Evolutionary conservation across 37 sponge, comb jelly and placozoan genomes (phyloP), one percentile per base, ranked within the genome.

Genomic region (Dysidea cf. avara): DNA sequence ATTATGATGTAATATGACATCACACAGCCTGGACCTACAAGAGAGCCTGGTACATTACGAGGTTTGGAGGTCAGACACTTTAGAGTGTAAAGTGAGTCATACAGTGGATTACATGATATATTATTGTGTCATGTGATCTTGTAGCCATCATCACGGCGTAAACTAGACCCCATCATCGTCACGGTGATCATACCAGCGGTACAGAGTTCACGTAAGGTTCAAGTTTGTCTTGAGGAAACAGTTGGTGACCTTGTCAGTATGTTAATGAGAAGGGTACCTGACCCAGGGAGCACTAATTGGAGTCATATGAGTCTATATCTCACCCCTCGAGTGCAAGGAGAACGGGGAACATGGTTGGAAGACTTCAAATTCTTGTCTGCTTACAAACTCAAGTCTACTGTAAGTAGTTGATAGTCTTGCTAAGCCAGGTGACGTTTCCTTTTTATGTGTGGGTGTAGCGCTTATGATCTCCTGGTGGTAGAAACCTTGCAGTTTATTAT

Each of bases 301-400:
- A 53, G 48, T 5, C 85, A 94, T 81, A 87, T 86, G 78, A 66
- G 79, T 0, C 79, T 94, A 39, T 82, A 75, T 48, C 82, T 89
- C 17, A 53, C 57, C 16, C 70, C 89, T 0, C 49, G 75, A n/a
- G 76, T 80, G 2, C 28, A 25, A 17, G 53, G 51, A 22, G 56
- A 40, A 2, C 56, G 36, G 4, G 90, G 92, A 13, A 37, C 80
- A 7, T 96, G 96, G 96, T 64, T 96, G 92, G 96, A 96, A 33
- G 90, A 92, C 68, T 96, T 85, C 85, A 96, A 92, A 70, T 88
- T 92, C 69, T 85, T 96, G 1, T 84, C 90, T 37, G 85, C 85
- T 25, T 96, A 96, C 87, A 82, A 84, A 25, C 78, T 96, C 7
- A 74, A 75, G 59, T 20, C 85, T 18, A 67, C 78, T 20, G 92